Evolutionary conservation across 1,140 invertebrate species (phyloP).

Genomic region (Delia radicum): DNA sequence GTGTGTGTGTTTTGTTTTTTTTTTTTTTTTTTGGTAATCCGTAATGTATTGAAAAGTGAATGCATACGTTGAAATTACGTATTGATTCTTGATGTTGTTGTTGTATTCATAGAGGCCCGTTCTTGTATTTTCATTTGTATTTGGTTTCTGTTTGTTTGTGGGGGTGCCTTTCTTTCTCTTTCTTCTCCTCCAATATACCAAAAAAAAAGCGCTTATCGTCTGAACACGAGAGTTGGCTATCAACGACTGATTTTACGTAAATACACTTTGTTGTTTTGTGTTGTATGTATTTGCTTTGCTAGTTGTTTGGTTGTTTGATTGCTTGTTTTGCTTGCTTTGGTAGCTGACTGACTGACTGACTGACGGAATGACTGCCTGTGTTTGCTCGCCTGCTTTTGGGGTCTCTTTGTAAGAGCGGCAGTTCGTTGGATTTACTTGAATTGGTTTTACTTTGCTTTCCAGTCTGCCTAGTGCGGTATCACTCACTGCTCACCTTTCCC

Average conservation of each 20-base stretch:
- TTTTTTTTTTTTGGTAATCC: neutral
- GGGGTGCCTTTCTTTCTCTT: neutral
- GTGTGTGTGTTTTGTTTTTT: neutral
- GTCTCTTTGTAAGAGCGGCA: constrained; percentile 14
- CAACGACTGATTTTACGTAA: constrained; percentile 40
- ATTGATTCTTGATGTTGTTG: neutral
- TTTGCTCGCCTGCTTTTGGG: constrained; percentile 10
- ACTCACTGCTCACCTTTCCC: too few relatives aligned
- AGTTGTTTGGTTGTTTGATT: neutral
- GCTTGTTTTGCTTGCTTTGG: neutral
- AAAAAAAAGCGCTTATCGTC: constrained; percentile 48
- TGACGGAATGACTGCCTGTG: neutral
- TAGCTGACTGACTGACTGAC: neutral
- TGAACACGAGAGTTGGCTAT: constrained; percentile 51
- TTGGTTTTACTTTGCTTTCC: constrained; percentile 5
- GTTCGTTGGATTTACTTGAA: neutral
- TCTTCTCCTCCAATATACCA: constrained; percentile 19
- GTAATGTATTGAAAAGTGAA: neutral
- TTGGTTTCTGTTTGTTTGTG: neutral
- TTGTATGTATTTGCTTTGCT: constrained; percentile 15
- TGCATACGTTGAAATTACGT: neutral
- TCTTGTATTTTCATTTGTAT: neutral
- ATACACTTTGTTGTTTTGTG: constrained; percentile 26
- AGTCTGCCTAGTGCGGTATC: neutral
- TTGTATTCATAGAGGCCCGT: neutral